Evolutionary conservation across 2,797 vertebrate species (phyloP).

Genomic region (Intellagama lesueurii): DNA sequence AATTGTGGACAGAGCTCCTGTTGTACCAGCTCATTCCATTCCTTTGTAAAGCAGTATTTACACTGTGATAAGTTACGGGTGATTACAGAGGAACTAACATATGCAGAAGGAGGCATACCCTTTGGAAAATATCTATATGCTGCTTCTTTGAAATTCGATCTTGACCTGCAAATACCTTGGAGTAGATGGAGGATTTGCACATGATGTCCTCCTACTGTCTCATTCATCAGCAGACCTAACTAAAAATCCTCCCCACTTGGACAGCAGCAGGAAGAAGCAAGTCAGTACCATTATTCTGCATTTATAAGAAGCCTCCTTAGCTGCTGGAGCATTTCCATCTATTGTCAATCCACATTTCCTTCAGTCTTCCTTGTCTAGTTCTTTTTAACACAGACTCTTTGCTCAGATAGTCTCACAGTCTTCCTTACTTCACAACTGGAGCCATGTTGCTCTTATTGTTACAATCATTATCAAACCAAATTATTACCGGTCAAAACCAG

Average conservation of each 20-base stretch:
- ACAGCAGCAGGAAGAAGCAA: not conserved
- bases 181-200: not conserved
- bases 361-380: not conserved
- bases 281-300: not conserved
- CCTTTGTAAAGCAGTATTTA: not conserved
- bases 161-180: not conserved
- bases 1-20: not conserved
- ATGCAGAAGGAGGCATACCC: no score
- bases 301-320: not conserved
- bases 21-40: no score
- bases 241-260: not conserved
- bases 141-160: slow-evolving; percentile 4
- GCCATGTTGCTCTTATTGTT: not conserved
- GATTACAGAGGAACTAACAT: no score
- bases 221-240: not conserved
- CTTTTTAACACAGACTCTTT: not conserved
- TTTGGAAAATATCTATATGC: not conserved
- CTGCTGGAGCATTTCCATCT: not conserved
- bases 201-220: not conserved
- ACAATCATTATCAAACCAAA: not conserved
- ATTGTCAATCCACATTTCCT: not conserved
- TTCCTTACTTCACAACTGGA: not conserved
- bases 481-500: not conserved
- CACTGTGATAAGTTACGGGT: not conserved
- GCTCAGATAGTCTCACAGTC: not conserved